These are phyloP conservation scores for Thecocarcelia acutangulata DNA, from an alignment of 2,888 invertebrate species.

Conservation along the genomic window DNA sequence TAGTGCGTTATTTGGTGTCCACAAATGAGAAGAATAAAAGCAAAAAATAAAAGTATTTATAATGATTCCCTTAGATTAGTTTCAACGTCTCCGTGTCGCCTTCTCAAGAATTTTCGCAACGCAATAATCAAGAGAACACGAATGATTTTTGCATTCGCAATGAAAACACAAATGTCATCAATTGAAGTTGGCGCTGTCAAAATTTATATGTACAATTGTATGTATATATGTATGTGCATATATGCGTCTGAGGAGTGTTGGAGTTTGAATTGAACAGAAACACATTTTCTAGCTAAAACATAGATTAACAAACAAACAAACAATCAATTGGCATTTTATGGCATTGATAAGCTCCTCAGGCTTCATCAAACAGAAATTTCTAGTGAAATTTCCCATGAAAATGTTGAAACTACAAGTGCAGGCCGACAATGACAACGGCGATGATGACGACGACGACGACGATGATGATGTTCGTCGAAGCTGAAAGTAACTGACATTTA, in stretches of 20 bases:
- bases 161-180: slow-evolving; percentile 64
- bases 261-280: slow-evolving; percentile 23
- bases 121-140: slow-evolving; percentile 3
- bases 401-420: neutral
- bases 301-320: slow-evolving; percentile 37
- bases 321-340: slow-evolving; percentile 28
- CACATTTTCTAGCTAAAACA: neutral
- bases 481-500: slow-evolving; percentile 37
- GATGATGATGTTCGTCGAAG: slow-evolving; percentile 27
- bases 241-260: slow-evolving; percentile 40
- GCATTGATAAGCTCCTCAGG: slow-evolving; percentile 44
- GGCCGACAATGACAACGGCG: slow-evolving; percentile 9
- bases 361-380: slow-evolving; percentile 28
- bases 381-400: slow-evolving; percentile 24
- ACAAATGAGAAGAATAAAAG: slow-evolving; percentile 12
- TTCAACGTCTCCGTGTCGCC: slow-evolving; percentile 69
- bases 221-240: neutral
- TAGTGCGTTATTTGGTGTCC: slow-evolving; percentile 45
- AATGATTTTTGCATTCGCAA: slow-evolving; percentile 36
- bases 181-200: slow-evolving; percentile 66
- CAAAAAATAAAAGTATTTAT: neutral
- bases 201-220: slow-evolving; percentile 24
- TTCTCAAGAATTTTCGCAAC: slow-evolving; percentile 65
- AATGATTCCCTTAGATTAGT: slow-evolving; percentile 56
- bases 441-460: slow-evolving; percentile 22